These are phyloP conservation scores for Calidris pugnax DNA, from an alignment of 2,113 vertebrate species.

Conservation along the genomic window DNA sequence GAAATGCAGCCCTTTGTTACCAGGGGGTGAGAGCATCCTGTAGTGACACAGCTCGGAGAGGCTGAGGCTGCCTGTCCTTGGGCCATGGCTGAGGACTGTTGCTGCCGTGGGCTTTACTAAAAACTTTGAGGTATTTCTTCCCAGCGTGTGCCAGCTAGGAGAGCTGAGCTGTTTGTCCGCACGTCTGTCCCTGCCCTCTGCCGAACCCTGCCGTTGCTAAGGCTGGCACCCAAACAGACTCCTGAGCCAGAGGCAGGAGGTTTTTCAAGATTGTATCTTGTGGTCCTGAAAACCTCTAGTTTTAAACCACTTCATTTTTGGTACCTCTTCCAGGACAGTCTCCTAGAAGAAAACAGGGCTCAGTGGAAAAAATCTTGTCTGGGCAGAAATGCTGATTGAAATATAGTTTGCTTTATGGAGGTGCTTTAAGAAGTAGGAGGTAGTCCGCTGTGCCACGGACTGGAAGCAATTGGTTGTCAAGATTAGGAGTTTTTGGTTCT, in stretches of 20 bases:
- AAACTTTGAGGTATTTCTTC: neutral
- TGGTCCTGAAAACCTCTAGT: neutral
- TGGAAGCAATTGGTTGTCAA: neutral
- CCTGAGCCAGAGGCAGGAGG: neutral
- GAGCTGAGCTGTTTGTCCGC: constrained; percentile 8
- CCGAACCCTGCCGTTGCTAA: neutral
- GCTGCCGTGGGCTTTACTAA: neutral
- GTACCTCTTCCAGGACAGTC: neutral
- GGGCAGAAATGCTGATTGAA: neutral
- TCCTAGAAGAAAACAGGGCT: neutral
- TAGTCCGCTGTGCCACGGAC: neutral
- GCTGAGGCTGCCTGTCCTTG: neutral
- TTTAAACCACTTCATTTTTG: neutral
- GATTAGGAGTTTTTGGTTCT: neutral
- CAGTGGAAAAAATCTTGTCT: neutral
- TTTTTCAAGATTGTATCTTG: neutral
- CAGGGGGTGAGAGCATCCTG: neutral
- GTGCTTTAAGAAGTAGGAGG: neutral
- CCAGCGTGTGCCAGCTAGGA: neutral
- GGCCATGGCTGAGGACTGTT: accelerated
- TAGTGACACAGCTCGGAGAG: neutral
- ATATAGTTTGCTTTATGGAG: neutral
- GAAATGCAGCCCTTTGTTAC: neutral
- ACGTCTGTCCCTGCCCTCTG: neutral
- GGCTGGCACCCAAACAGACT: neutral